Percentiles rank a stretch among this genome's conserved stretches.
Evolutionary conservation across 2,113 vertebrate genomes (phyloP).

Genomic region (Pachyramphus minor): DNA sequence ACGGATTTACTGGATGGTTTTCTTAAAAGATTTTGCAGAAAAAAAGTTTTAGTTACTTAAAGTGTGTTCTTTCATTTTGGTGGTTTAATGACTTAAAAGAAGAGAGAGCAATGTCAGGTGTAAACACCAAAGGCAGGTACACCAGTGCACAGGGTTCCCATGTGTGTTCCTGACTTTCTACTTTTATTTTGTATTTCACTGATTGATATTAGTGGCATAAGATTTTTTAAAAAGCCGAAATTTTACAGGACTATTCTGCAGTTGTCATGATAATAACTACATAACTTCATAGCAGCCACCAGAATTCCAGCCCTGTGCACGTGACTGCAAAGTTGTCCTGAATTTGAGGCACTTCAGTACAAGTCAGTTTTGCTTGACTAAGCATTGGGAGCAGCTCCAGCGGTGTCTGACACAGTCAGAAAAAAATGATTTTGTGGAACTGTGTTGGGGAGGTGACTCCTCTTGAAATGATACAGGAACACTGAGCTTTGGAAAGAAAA

Average conservation of each 20-base stretch:
- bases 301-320: not conserved
- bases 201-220: not conserved
- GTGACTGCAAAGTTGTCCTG: not conserved
- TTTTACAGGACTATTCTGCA: not conserved
- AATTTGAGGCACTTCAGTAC: not conserved
- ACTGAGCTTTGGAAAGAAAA: not conserved
- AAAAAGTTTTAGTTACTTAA: not conserved
- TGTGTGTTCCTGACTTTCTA: not conserved
- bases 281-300: not conserved
- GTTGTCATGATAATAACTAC: not conserved
- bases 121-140: not conserved
- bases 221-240: not conserved
- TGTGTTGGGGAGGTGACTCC: not conserved
- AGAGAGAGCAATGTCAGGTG: not conserved
- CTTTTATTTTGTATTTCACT: not conserved
- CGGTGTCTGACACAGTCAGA: not conserved
- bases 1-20: not conserved
- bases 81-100: not conserved
- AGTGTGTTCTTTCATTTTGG: not conserved
- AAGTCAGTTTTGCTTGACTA: not conserved
- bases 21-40: not conserved
- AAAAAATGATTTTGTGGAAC: not conserved
- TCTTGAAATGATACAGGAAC: not conserved
- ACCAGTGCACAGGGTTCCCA: not conserved
- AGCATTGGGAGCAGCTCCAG: not conserved